These are phyloP conservation scores for Kryptopterus vitreolus DNA, from an alignment of 2,797 vertebrate species.

Conservation along the genomic window DNA sequence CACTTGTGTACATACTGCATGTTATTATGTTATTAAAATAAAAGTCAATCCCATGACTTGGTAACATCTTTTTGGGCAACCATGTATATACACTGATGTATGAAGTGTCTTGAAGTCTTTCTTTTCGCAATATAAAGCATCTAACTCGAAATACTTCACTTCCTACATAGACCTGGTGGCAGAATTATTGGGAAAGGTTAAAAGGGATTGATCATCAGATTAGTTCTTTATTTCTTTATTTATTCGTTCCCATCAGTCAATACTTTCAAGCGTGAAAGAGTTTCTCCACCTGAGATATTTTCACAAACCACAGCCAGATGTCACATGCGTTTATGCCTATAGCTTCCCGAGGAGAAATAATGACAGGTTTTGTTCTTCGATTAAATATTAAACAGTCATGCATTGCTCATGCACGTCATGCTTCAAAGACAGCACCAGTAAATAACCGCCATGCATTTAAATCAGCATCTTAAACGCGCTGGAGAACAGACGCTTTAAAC, in stretches of 20 bases:
- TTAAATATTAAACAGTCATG: slow-evolving; percentile 22
- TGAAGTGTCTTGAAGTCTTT: too few relatives aligned
- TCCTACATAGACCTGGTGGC: background rate
- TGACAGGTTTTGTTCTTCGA: slow-evolving; percentile 6
- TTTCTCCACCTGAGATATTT: slow-evolving; percentile 6
- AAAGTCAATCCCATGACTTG: too few relatives aligned
- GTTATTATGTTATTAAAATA: too few relatives aligned
- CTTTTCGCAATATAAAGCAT: background rate
- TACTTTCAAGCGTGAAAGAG: background rate
- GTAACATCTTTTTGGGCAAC: too few relatives aligned
- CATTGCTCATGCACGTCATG: slow-evolving; percentile 13
- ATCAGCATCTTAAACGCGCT: slow-evolving; percentile 6
- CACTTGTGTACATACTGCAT: too few relatives aligned
- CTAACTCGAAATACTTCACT: background rate
- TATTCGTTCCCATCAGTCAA: background rate
- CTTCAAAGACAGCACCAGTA: background rate
- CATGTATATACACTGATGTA: too few relatives aligned
- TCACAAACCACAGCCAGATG: background rate
- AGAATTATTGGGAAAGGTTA: slow-evolving; percentile 14
- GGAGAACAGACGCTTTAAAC: background rate
- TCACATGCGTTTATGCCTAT: background rate
- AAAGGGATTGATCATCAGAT: slow-evolving; percentile 6
- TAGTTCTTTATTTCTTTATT: background rate
- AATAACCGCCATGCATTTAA: slow-evolving; percentile 8
- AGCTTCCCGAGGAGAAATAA: slow-evolving; percentile 1